Evolutionary conservation across 2,113 vertebrate genomes (phyloP).

Genomic region (Barnardius zonarius): DNA sequence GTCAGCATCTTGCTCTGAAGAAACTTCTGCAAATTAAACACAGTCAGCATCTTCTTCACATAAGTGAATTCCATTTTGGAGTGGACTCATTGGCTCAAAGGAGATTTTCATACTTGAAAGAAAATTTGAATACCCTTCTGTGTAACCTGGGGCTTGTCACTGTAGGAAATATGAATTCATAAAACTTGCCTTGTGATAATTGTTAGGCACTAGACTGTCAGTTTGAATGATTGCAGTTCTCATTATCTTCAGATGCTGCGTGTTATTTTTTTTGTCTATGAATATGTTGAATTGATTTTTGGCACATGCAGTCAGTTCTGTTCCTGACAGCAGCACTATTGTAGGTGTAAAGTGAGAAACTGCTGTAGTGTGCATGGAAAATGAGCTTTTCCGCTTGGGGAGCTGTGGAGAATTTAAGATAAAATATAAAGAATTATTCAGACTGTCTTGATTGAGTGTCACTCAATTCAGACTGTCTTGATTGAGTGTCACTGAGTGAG

Average conservation of each 20-base stretch:
- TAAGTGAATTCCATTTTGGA: constrained; percentile 13
- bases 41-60: constrained; percentile 28
- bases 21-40: neutral
- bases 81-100: constrained; percentile 10
- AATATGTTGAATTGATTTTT: constrained; percentile 70
- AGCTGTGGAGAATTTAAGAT: neutral
- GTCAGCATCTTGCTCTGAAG: constrained; percentile 9
- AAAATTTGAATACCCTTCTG: constrained; percentile 29
- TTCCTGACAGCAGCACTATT: constrained; percentile 59
- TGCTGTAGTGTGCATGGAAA: constrained; percentile 35
- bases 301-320: constrained; percentile 49
- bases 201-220: constrained; percentile 64
- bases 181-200: constrained; percentile 63
- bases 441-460: neutral
- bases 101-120: constrained; percentile 26
- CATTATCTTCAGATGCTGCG: constrained; percentile 62
- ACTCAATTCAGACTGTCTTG: neutral
- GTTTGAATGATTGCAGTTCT: constrained; percentile 71
- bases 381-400: constrained; percentile 15
- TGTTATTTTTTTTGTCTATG: constrained; percentile 63
- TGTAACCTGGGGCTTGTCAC: constrained; percentile 57
- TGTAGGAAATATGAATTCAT: constrained; percentile 54
- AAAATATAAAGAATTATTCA: constrained; percentile 5
- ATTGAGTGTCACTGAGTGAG: neutral
- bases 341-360: constrained; percentile 61